A percentile compares a stretch with the other conserved stretches of the same genome.
Evolutionary conservation across 2,888 invertebrate genomes (phyloP).

Genomic region (Elmis aenea): DNA sequence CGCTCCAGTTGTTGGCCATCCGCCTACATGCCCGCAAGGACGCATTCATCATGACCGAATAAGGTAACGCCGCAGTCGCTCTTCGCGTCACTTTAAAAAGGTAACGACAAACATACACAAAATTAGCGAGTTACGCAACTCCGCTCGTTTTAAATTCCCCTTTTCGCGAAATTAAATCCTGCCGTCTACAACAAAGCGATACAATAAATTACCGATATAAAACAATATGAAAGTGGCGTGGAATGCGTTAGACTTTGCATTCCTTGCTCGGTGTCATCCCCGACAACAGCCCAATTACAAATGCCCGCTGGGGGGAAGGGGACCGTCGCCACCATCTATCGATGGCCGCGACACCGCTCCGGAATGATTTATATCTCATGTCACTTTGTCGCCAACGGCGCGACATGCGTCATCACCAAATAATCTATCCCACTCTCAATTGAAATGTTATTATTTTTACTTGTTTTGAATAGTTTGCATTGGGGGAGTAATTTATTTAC

Average conservation of each 20-base stretch:
- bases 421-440: slow-evolving; percentile 39
- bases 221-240: slow-evolving; percentile 45
- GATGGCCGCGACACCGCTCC: slow-evolving; percentile 33
- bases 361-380: slow-evolving; percentile 38
- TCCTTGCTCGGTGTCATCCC: slow-evolving; percentile 41
- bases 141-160: slow-evolving; percentile 31
- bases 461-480: slow-evolving; percentile 28
- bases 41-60: slow-evolving; percentile 39
- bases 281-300: slow-evolving; percentile 34
- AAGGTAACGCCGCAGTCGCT: slow-evolving; percentile 33
- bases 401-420: slow-evolving; percentile 41
- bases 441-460: slow-evolving; percentile 33
- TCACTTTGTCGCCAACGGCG: slow-evolving; percentile 36
- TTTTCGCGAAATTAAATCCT: slow-evolving; percentile 40
- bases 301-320: slow-evolving; percentile 22
- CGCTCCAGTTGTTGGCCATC: slow-evolving; percentile 31
- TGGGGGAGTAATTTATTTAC: slow-evolving; percentile 29
- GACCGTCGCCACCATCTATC: slow-evolving; percentile 34
- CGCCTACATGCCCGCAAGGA: too few relatives aligned
- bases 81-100: slow-evolving; percentile 39
- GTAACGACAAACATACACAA: slow-evolving; percentile 38
- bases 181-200: slow-evolving; percentile 45
- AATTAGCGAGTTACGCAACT: slow-evolving; percentile 32
- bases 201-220: slow-evolving; percentile 48
- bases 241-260: slow-evolving; percentile 44